Percentiles rank a stretch among this genome's conserved stretches.
These are phyloP conservation scores for Anarsia innoxiella DNA, from an alignment of 2,888 invertebrate species.

Conservation along the genomic window DNA sequence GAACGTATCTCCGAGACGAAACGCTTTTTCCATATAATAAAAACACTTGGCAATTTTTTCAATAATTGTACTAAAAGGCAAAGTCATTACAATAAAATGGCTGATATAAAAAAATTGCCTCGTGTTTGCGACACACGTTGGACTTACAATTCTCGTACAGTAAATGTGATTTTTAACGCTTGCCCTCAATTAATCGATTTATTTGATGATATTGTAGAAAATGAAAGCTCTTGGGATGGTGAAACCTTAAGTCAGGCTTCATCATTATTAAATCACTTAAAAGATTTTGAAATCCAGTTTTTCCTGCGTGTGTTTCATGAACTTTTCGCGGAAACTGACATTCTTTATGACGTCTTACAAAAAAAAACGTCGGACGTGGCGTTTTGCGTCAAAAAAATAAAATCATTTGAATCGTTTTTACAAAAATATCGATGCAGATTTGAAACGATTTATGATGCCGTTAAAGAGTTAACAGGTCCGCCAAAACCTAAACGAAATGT, in stretches of 20 bases:
- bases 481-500: slow-evolving; percentile 9
- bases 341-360: slow-evolving; percentile 8
- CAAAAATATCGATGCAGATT: not conserved
- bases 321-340: slow-evolving; percentile 8
- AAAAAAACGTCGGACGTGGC: slow-evolving; percentile 10
- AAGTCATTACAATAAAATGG: slow-evolving; percentile 11
- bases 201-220: slow-evolving; percentile 9
- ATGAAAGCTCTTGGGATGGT: slow-evolving; percentile 9
- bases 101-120: slow-evolving; percentile 6
- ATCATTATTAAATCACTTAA: slow-evolving; percentile 1
- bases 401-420: slow-evolving; percentile 1
- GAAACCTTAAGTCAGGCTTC: slow-evolving; percentile 7
- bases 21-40: slow-evolving; percentile 24
- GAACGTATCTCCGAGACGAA: slow-evolving; percentile 22
- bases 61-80: slow-evolving; percentile 22
- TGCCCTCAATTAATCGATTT: slow-evolving; percentile 4
- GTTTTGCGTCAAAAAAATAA: slow-evolving; percentile 4
- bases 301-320: slow-evolving; percentile 1
- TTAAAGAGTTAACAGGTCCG: not conserved
- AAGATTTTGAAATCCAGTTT: slow-evolving; percentile 10
- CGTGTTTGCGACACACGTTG: slow-evolving; percentile 11
- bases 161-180: slow-evolving; percentile 11
- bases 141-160: slow-evolving; percentile 12
- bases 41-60: slow-evolving; percentile 27
- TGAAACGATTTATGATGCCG: not conserved